phyloP scores from a whole-genome alignment of 2,797 vertebrate species.

The Spinus olivaceus region DNA sequence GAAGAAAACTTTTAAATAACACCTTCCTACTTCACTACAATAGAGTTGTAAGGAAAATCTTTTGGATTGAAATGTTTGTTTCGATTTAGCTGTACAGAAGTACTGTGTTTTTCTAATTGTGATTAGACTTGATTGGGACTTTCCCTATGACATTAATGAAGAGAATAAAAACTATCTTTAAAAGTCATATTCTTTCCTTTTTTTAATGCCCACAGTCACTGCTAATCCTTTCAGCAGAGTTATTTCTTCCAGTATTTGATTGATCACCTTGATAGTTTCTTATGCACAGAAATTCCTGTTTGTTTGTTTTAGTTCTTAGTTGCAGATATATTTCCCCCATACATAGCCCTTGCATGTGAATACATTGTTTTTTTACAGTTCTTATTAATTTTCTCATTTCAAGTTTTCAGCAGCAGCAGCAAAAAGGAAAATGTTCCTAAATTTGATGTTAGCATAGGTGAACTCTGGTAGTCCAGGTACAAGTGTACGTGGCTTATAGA shows the following conservation, averaged over 20 bases:
- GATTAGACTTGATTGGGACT: background rate
- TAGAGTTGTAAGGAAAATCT: background rate
- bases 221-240: background rate
- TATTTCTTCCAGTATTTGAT: background rate
- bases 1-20: background rate
- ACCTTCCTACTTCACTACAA: background rate
- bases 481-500: background rate
- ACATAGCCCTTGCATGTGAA: background rate
- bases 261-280: background rate
- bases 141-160: background rate
- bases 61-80: background rate
- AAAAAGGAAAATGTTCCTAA: background rate
- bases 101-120: background rate
- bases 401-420: background rate
- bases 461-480: background rate
- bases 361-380: background rate
- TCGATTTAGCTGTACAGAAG: background rate
- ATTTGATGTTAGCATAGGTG: background rate
- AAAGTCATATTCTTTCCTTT: background rate
- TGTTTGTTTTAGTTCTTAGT: background rate
- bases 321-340: background rate
- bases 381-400: background rate
- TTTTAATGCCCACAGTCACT: background rate
- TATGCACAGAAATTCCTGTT: background rate
- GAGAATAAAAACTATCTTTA: background rate